These are phyloP conservation scores for Corythornis vintsioides DNA, from an alignment of 2,113 vertebrate species.

Conservation along the genomic window DNA sequence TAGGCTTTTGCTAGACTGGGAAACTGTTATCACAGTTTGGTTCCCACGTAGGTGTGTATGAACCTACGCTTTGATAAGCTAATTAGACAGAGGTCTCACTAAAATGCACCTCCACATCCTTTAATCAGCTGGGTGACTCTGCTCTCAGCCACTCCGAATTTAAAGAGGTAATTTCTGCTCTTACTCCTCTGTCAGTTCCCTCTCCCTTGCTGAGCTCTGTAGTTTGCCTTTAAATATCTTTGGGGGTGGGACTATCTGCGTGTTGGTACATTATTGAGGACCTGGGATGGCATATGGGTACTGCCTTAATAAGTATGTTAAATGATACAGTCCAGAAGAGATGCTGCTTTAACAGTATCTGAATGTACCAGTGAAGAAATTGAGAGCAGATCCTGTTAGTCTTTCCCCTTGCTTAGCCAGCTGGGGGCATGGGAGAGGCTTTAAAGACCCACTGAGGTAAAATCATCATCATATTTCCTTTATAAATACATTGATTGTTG, in stretches of 20 bases:
- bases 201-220: neutral
- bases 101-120: neutral
- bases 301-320: neutral
- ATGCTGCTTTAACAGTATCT: neutral
- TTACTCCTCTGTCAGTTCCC: neutral
- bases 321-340: neutral
- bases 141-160: neutral
- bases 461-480: neutral
- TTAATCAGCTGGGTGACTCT: neutral
- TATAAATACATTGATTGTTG: neutral
- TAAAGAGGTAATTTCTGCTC: neutral
- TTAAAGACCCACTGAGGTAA: neutral
- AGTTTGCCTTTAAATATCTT: neutral
- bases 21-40: slow-evolving; percentile 21
- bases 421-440: neutral
- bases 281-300: neutral
- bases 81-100: neutral
- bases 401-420: neutral
- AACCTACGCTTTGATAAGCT: slow-evolving; percentile 35
- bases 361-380: neutral
- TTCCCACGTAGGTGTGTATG: slow-evolving; percentile 35
- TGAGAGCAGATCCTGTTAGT: neutral
- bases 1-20: neutral
- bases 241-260: neutral
- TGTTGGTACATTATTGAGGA: neutral